These are phyloP conservation scores for Agrotis puta DNA, from an alignment of 2,888 invertebrate species.

Conservation along the genomic window DNA sequence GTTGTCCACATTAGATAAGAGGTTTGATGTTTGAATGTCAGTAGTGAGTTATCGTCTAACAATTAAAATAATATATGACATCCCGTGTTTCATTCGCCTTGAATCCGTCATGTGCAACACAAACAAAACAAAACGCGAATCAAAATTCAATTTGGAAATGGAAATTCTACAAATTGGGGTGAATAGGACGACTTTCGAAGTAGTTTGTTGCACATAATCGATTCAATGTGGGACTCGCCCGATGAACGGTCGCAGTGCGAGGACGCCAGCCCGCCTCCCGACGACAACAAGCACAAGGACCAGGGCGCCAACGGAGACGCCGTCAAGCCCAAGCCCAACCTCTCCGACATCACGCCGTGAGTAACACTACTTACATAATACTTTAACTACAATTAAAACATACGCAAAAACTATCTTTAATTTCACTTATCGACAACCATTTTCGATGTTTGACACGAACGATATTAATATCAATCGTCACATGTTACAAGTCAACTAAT, in stretches of 20 bases:
- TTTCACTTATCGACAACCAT: neutral
- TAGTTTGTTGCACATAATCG: constrained; percentile 92
- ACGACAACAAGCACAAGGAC: constrained; percentile 81
- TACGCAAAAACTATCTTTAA: neutral
- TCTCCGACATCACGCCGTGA: constrained; percentile 92
- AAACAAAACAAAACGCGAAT: constrained; percentile 79
- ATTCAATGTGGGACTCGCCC: constrained; percentile 92
- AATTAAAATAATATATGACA: constrained; percentile 91
- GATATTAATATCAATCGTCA: neutral
- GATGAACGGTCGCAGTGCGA: constrained; percentile 91
- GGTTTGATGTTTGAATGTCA: constrained; percentile 89
- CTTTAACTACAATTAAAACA: constrained; percentile 2
- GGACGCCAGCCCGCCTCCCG: constrained; percentile 81
- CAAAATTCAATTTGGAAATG: constrained; percentile 77
- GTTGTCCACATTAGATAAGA: constrained; percentile 85
- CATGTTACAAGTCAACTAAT: neutral
- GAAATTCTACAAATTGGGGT: constrained; percentile 76
- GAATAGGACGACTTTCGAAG: constrained; percentile 91
- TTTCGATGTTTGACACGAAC: no score
- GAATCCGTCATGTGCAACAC: constrained; percentile 92
- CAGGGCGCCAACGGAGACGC: constrained; percentile 83
- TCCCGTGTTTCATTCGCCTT: constrained; percentile 91
- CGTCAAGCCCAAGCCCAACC: constrained; percentile 88
- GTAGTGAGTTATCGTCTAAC: constrained; percentile 88
- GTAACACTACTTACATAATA: constrained; percentile 63